A percentile compares a stretch with the other conserved stretches of the same genome.
phyloP scores from a whole-genome alignment of 2,888 invertebrate genomes.

The Drosophila borborema region DNA sequence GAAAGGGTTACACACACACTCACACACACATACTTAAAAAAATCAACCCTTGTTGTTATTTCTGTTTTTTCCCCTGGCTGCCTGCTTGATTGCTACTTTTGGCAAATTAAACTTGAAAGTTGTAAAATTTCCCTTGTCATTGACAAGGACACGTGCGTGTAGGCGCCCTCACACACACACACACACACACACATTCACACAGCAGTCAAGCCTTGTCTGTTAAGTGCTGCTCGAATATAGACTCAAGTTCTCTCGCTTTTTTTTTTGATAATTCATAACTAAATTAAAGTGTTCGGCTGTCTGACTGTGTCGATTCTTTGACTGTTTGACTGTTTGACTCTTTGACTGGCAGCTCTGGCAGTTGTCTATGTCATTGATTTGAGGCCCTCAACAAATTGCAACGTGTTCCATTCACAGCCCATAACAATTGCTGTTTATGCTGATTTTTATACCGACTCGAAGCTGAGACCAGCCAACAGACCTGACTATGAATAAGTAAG shows the following conservation, averaged over 20 bases:
- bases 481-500: constrained; percentile 81
- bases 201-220: constrained; percentile 17
- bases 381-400: background rate
- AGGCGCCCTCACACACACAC: constrained; percentile 17
- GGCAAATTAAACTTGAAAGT: constrained; percentile 81
- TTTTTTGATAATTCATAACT: constrained; percentile 50
- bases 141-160: constrained; percentile 80
- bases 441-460: constrained; percentile 72
- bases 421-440: constrained; percentile 80
- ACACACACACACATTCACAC: constrained; percentile 6
- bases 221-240: constrained; percentile 36
- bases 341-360: constrained; percentile 32
- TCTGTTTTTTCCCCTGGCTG: constrained; percentile 26
- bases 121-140: constrained; percentile 81
- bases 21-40: constrained; percentile 5
- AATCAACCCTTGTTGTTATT: constrained; percentile 47
- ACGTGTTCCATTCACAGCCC: constrained; percentile 69
- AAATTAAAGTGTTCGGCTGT: constrained; percentile 58
- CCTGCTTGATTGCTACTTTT: constrained; percentile 79
- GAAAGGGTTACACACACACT: constrained; percentile 66
- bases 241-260: constrained; percentile 24
- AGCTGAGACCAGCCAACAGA: constrained; percentile 40
- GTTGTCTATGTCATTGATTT: constrained; percentile 42
- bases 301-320: constrained; percentile 6
- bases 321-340: constrained; percentile 7